Evolutionary conservation across 1,140 invertebrate species (phyloP), one percentile per base, ranked within the genome.

Genomic region (Watersipora subatra): DNA sequence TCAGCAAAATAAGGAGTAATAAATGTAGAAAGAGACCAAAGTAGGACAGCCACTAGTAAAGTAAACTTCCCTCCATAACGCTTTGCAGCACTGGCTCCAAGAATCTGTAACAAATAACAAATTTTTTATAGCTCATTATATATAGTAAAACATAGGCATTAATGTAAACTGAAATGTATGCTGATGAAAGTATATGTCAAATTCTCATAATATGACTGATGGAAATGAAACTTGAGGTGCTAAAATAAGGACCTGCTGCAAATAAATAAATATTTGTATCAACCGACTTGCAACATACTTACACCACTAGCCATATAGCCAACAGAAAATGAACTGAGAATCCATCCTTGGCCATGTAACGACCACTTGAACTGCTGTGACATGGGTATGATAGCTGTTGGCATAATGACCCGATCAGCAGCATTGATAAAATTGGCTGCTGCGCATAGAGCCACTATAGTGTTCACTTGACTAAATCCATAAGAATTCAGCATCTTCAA

Each of bases 231-330:
- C n/a, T n/a, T n/a, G n/a, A n/a, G n/a, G n/a, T n/a, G n/a, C n/a
- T n/a, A n/a, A n/a, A n/a, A n/a, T n/a, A n/a, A n/a, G n/a, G n/a
- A n/a, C n/a, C n/a, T n/a, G n/a, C n/a, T n/a, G n/a, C n/a, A n/a
- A n/a, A n/a, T n/a, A n/a, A n/a, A n/a, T n/a, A n/a, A n/a, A n/a
- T n/a, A n/a, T n/a, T n/a, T n/a, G n/a, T n/a, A n/a, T n/a, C n/a
- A n/a, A n/a, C n/a, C n/a, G n/a, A n/a, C n/a, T n/a, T n/a, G n/a
- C n/a, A n/a, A n/a, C n/a, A 12, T 28, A 62, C 63, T 69, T 74
- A 87, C 86, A 81, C 89, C 87, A 83, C 87, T 89, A 69, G 87
- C 87, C 71, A 90, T 87, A 73, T 89, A 90, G 55, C 88, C 88
- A 68, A 88, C 85, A 20, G 88, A 86, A 82, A 90, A 89, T 29